Conservation (phyloP, 2,888 invertebrate species). For the Exocentrus adspersus region DNA sequence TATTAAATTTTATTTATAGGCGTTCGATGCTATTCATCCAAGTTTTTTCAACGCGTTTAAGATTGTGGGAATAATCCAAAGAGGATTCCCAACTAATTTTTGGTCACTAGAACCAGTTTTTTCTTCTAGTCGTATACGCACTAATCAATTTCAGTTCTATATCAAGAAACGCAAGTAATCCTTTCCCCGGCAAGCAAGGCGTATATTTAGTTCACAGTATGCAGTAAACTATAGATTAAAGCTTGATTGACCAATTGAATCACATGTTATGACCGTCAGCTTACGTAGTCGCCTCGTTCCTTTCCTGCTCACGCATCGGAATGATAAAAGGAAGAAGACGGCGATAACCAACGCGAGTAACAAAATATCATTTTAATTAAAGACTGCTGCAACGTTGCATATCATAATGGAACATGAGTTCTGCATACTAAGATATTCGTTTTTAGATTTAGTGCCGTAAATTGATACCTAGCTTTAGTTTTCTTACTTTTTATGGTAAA, state of each 20-base stretch:
- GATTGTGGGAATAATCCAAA: no score
- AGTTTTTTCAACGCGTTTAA: background rate
- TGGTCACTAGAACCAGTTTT: no score
- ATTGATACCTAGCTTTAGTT: constrained; percentile 7
- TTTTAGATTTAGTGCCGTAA: constrained; percentile 13
- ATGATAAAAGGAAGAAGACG: constrained; percentile 20
- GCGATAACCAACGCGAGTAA: constrained; percentile 16
- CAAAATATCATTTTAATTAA: constrained; percentile 21
- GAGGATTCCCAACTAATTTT: no score
- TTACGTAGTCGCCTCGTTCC: background rate
- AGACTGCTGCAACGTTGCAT: constrained; percentile 5
- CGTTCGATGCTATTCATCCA: background rate
- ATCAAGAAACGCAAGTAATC: background rate
- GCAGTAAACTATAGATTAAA: constrained; percentile 14
- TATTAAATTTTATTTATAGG: background rate
- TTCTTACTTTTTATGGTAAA: background rate
- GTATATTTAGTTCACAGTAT: constrained; percentile 8
- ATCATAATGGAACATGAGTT: constrained; percentile 12
- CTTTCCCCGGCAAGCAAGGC: constrained; percentile 6
- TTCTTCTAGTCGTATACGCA: no score
- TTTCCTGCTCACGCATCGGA: background rate
- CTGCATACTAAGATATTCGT: constrained; percentile 15
- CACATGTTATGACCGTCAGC: constrained; percentile 11
- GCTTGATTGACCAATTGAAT: constrained; percentile 20
- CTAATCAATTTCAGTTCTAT: background rate